phyloP scores from a whole-genome alignment of 2,113 vertebrate species.

The Condylura cristata region DNA sequence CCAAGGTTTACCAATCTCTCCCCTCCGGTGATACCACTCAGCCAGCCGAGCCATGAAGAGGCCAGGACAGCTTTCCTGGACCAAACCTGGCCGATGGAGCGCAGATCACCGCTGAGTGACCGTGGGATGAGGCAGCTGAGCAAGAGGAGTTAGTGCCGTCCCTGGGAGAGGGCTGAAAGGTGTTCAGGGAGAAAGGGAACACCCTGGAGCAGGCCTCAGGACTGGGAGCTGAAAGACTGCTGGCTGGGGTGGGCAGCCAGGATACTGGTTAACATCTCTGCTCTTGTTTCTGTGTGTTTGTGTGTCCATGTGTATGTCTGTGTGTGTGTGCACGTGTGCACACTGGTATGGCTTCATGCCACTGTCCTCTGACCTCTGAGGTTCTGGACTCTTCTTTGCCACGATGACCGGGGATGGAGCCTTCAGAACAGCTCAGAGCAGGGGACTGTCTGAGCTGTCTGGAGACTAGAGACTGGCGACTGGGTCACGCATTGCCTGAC shows the following conservation, averaged over 20 bases:
- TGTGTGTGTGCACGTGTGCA: fast-evolving
- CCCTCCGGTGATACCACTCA: fast-evolving
- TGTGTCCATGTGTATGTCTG: fast-evolving
- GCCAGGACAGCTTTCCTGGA: background rate
- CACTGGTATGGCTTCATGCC: fast-evolving
- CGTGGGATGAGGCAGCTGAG: background rate
- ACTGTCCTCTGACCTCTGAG: background rate
- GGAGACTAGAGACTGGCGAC: background rate
- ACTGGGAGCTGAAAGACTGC: background rate
- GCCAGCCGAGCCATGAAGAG: fast-evolving
- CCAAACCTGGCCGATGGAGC: background rate
- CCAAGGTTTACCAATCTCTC: fast-evolving
- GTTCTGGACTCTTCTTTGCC: background rate
- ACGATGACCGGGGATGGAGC: no score
- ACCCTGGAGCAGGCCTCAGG: background rate
- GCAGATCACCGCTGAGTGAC: background rate
- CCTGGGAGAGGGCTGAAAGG: background rate
- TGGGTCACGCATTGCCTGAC: background rate
- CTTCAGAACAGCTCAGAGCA: background rate
- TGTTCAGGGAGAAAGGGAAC: no score
- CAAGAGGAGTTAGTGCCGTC: background rate
- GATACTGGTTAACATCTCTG: background rate
- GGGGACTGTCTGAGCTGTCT: background rate
- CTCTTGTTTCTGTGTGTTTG: background rate
- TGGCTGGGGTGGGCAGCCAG: fast-evolving